phyloP scores from a whole-genome alignment of 23 tunicate genomes.

The Trididemnum nubilum region DNA sequence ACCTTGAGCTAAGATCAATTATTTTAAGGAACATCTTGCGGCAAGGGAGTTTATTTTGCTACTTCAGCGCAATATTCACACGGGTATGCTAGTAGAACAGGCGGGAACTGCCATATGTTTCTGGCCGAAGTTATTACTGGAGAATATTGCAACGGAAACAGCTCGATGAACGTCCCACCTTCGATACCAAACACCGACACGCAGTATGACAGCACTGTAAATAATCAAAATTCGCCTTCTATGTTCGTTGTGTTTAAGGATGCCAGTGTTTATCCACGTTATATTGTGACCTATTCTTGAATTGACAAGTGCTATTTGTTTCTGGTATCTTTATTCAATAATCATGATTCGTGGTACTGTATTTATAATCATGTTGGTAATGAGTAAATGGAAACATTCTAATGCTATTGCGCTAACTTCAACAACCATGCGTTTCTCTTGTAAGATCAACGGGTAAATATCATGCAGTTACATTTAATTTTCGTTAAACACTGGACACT shows the following conservation, averaged over 20 bases:
- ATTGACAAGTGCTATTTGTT: too few relatives aligned
- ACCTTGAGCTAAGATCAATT: too few relatives aligned
- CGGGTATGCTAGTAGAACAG: slow-evolving; percentile 19
- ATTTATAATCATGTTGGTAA: too few relatives aligned
- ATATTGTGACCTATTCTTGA: slow-evolving; percentile 43
- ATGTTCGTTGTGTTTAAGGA: slow-evolving; percentile 79
- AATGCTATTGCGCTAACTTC: too few relatives aligned
- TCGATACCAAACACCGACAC: not conserved
- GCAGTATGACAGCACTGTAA: slow-evolving; percentile 62
- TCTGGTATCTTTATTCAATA: too few relatives aligned
- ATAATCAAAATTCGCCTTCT: slow-evolving; percentile 30
- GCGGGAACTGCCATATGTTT: slow-evolving; percentile 50
- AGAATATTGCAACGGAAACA: slow-evolving; percentile 61
- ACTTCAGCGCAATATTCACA: slow-evolving; percentile 47
- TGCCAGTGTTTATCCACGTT: slow-evolving; percentile 64
- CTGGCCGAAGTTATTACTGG: slow-evolving; percentile 77
- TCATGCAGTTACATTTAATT: too few relatives aligned
- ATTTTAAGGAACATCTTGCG: slow-evolving; percentile 52
- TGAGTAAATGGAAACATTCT: too few relatives aligned
- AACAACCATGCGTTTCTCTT: too few relatives aligned
- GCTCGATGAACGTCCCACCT: slow-evolving; percentile 19
- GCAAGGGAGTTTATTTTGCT: slow-evolving; percentile 87
- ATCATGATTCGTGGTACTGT: too few relatives aligned
- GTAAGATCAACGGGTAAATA: too few relatives aligned
- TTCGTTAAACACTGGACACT: too few relatives aligned